These are phyloP conservation scores for Trachelipus rathkii DNA, from an alignment of 1,140 invertebrate species.

Conservation along the genomic window DNA sequence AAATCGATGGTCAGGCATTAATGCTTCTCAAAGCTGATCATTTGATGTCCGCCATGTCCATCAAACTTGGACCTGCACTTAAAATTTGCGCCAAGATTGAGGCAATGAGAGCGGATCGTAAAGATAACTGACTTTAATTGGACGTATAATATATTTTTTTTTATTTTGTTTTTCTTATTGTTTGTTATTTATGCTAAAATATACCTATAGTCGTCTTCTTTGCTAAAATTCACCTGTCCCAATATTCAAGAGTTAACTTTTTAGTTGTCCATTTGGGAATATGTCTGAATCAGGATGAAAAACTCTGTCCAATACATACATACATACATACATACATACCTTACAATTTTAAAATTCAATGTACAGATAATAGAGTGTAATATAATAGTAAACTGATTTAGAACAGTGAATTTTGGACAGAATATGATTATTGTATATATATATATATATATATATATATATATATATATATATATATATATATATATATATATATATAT, in stretches of 20 bases:
- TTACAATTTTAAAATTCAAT: too few species aligned
- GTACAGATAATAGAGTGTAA: too few species aligned
- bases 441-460: too few species aligned
- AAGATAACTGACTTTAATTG: conserved; percentile 27
- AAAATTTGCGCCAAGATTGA: conserved; percentile 88
- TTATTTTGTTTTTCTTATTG: neutral
- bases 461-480: conserved; percentile 27
- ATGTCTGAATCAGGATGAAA: too few species aligned
- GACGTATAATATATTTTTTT: neutral
- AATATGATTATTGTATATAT: too few species aligned
- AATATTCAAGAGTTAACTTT: neutral
- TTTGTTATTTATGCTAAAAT: conserved; percentile 16
- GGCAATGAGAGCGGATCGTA: conserved; percentile 55
- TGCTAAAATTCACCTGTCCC: neutral
- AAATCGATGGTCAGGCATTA: conserved; percentile 92
- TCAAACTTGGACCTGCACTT: conserved; percentile 89
- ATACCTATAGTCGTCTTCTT: neutral
- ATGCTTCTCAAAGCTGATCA: conserved; percentile 92
- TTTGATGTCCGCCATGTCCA: conserved; percentile 87
- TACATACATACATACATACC: conserved; percentile 12
- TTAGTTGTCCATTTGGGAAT: too few species aligned
- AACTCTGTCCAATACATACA: neutral
- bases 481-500: conserved; percentile 23
- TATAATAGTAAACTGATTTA: too few species aligned
- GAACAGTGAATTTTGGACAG: too few species aligned